Conservation (phyloP, 1,140 invertebrate genomes). For the Brachionus koreanus region DNA sequence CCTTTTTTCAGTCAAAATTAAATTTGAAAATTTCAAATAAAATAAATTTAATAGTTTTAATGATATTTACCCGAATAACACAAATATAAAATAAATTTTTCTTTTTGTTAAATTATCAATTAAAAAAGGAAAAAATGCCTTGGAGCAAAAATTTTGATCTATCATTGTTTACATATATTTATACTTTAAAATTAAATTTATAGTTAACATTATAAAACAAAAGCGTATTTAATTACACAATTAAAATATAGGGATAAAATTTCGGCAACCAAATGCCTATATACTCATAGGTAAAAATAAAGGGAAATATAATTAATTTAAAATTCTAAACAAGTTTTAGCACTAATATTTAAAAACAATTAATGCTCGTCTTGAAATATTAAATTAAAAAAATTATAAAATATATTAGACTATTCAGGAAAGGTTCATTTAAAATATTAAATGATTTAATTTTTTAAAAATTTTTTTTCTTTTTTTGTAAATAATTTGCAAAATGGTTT, state of each 20-base stretch:
- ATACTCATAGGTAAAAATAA: no score
- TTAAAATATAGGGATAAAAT: not conserved
- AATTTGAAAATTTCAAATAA: not conserved
- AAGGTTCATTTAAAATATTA: no score
- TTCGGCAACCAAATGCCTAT: no score
- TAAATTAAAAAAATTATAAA: no score
- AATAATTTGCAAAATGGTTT: no score
- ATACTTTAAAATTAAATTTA: not conserved
- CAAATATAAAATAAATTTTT: not conserved
- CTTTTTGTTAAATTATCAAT: slow-evolving; percentile 3
- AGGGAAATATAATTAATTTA: no score
- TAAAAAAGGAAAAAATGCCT: not conserved
- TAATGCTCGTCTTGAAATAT: not conserved
- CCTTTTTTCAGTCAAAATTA: not conserved
- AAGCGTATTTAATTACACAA: not conserved
- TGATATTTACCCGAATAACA: no score
- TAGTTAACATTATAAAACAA: not conserved
- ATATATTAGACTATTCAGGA: no score
- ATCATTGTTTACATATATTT: not conserved
- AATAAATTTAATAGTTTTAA: not conserved
- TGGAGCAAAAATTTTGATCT: not conserved
- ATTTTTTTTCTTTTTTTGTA: no score
- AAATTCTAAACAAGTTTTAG: no score
- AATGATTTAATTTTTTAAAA: no score
- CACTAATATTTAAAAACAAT: not conserved